Percentiles rank a stretch among this genome's conserved stretches.
Conservation (phyloP, 2,113 vertebrate genomes). For the Periophthalmus modestus region DNA sequence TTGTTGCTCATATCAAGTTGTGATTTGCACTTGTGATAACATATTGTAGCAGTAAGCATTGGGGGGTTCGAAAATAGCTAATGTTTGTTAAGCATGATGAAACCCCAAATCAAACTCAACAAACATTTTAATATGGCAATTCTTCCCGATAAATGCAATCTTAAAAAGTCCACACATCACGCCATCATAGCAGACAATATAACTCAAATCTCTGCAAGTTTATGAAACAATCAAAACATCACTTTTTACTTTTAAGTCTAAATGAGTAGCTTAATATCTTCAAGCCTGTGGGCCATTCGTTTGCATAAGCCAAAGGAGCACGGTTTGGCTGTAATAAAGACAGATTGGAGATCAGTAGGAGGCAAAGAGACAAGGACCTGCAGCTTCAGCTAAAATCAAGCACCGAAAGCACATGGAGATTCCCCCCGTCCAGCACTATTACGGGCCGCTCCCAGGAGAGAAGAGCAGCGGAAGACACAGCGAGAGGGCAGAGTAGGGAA, state of each 20-base stretch:
- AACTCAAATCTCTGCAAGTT: slow-evolving; percentile 27
- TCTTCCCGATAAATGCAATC: slow-evolving; percentile 28
- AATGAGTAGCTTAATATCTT: slow-evolving; percentile 56
- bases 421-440: slow-evolving; percentile 61
- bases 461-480: slow-evolving; percentile 27
- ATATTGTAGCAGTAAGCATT: background rate
- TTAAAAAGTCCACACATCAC: slow-evolving; percentile 49
- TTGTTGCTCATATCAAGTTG: background rate
- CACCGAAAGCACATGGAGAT: slow-evolving; percentile 48
- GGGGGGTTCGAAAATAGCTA: background rate
- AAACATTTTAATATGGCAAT: background rate
- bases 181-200: slow-evolving; percentile 11
- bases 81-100: background rate
- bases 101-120: background rate
- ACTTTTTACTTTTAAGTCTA: slow-evolving; percentile 31
- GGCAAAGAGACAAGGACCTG: slow-evolving; percentile 68
- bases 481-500: slow-evolving; percentile 23
- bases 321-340: slow-evolving; percentile 59
- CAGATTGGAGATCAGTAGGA: slow-evolving; percentile 71
- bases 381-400: slow-evolving; percentile 72
- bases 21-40: background rate
- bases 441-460: slow-evolving; percentile 49
- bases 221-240: slow-evolving; percentile 46
- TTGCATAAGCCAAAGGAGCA: slow-evolving; percentile 42
- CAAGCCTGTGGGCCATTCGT: slow-evolving; percentile 41